Percentiles rank a stretch among this genome's conserved stretches.
Evolutionary conservation across 2,888 invertebrate genomes (phyloP).

Genomic region (Limnephilus rhombicus): DNA sequence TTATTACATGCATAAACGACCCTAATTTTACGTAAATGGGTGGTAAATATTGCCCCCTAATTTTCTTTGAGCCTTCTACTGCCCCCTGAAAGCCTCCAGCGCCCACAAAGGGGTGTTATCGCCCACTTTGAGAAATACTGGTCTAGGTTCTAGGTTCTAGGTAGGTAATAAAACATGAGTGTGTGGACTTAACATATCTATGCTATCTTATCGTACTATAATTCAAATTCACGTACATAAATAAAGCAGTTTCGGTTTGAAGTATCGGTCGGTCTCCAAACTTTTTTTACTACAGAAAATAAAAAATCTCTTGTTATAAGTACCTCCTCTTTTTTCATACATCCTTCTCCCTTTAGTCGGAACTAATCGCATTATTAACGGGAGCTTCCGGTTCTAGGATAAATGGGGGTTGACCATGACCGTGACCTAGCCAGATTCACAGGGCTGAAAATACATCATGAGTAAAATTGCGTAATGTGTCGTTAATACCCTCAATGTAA

Average conservation of each 20-base stretch:
- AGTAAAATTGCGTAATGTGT: not conserved
- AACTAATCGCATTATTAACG: not conserved
- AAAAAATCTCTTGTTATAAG: not conserved
- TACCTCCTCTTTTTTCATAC: not conserved
- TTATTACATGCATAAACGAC: too few species aligned
- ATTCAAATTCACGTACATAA: too few species aligned
- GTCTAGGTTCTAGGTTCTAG: too few species aligned
- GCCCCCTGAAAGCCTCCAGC: too few species aligned
- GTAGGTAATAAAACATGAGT: too few species aligned
- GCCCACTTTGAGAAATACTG: too few species aligned
- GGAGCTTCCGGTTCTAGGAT: not conserved
- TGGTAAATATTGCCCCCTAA: too few species aligned
- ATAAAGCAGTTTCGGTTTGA: not conserved
- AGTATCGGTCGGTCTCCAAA: not conserved
- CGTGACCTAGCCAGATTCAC: not conserved
- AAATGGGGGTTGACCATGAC: not conserved
- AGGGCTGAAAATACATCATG: not conserved
- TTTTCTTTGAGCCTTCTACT: too few species aligned
- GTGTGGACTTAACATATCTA: too few species aligned
- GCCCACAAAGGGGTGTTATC: too few species aligned
- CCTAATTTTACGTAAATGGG: too few species aligned
- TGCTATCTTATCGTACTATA: too few species aligned
- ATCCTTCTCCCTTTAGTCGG: not conserved
- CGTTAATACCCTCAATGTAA: not conserved
- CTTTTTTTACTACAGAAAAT: not conserved